Evolutionary conservation across 1,140 invertebrate genomes (phyloP).

Genomic region (Anastrepha ludens): DNA sequence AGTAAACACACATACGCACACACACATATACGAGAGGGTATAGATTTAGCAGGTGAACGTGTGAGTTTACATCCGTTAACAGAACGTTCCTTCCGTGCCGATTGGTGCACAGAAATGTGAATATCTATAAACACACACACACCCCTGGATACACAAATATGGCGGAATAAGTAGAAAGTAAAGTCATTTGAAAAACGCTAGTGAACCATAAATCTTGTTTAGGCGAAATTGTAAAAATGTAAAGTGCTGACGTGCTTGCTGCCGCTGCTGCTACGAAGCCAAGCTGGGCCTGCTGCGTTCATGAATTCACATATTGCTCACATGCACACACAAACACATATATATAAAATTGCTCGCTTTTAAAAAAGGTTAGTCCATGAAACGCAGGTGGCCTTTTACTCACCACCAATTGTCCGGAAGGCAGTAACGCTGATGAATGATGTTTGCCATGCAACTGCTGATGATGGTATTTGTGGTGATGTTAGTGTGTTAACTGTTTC

Average conservation of each 20-base stretch:
- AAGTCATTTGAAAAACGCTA: constrained; percentile 48
- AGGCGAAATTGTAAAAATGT: constrained; percentile 53
- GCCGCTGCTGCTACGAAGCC: not conserved
- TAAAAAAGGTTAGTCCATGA: constrained; percentile 6
- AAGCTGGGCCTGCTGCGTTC: not conserved
- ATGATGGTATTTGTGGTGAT: constrained; percentile 35
- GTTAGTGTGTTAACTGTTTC: constrained; percentile 19
- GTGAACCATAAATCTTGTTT: constrained; percentile 56
- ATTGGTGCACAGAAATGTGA: not conserved
- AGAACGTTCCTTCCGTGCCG: not conserved
- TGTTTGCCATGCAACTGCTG: constrained; percentile 42
- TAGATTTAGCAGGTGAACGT: not conserved
- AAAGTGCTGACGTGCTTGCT: constrained; percentile 51
- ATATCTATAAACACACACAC: not conserved
- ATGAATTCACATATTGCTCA: constrained; percentile 17
- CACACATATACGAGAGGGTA: too few species aligned
- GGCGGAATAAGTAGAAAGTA: not conserved
- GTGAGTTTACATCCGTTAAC: constrained; percentile 21
- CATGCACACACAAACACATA: not conserved
- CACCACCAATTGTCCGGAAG: constrained; percentile 8
- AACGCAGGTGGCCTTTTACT: not conserved
- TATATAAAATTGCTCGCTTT: not conserved
- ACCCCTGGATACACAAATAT: not conserved
- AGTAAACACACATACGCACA: not conserved
- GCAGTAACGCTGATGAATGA: constrained; percentile 37